phyloP scores from a whole-genome alignment of 2,797 vertebrate genomes.

The Lagorchestes hirsutus region DNA sequence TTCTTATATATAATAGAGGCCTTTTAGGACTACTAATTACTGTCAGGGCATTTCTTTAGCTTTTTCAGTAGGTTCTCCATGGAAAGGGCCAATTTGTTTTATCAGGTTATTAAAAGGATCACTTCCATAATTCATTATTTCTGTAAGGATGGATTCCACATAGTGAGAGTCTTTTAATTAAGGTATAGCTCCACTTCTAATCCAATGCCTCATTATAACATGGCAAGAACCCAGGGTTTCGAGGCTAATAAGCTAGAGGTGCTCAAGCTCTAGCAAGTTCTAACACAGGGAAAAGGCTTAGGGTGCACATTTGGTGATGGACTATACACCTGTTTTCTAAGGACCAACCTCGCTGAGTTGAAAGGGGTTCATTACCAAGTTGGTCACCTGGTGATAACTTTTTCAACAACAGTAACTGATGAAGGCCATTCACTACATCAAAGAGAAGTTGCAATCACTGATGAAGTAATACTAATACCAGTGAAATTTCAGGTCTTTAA shows the following conservation, averaged over 20 bases:
- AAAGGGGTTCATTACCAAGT: neutral
- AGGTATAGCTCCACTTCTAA: neutral
- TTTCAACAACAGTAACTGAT: neutral
- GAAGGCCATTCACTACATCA: neutral
- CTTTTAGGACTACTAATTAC: neutral
- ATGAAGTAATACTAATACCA: neutral
- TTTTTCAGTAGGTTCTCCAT: neutral
- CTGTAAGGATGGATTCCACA: neutral
- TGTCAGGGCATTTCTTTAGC: neutral
- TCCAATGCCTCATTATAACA: conserved; percentile 7
- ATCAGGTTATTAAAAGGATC: neutral
- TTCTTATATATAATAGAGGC: neutral
- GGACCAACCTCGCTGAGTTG: neutral
- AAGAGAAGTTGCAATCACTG: neutral
- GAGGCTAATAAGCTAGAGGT: neutral
- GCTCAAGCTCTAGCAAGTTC: neutral
- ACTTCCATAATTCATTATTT: conserved; percentile 4
- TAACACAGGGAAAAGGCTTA: neutral
- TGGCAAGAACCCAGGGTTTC: neutral
- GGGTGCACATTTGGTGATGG: neutral
- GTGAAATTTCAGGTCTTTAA: neutral
- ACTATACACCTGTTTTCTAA: neutral
- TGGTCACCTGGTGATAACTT: neutral
- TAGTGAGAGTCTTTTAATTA: conserved; percentile 13
- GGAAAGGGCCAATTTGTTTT: neutral